Base-by-base conservation (phyloP, 2,113 vertebrate genomes). In the Danionella cerebrum region DNA sequence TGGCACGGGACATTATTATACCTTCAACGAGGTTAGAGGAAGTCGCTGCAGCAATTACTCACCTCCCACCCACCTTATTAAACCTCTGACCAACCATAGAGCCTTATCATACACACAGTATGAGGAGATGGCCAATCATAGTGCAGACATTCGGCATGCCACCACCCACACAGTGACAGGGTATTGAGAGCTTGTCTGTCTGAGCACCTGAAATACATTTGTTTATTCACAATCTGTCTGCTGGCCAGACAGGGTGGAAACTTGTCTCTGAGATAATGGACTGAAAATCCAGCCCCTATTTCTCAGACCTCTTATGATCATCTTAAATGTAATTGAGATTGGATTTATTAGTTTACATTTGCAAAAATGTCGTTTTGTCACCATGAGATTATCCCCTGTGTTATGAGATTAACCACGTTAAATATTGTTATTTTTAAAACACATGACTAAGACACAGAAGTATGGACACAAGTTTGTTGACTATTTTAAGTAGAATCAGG, bases 51-150 rank as follows among this genome's bases (percentile, higher is more conserved):
- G 86, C 86, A 89, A 90, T 90, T 89, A 89, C 87, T 88, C 87
- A 89, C 87, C 87, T 89, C 89, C 89, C 86, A 89, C 89, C 57
- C 79, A 84, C 83, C 89, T 88, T 80, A 88, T 90, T 89, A 90
- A 90, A 87, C 87, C 80, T 79, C 82, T 87, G 87, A 87, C 87
- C 87, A 89, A 89, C 85, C 82, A 84, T 75, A 78, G 78, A 79
- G 76, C 74, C 74, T 79, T 79, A 80, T 79, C 82, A 71, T 70
- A 79, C 78, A 80, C 83, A 79, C 82, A 78, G 79, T 67, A 50
- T 62, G 22, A 74, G 71, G 67, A 65, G 82, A 36, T 67, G 84
- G 80, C 86, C 85, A 83, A 84, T 86, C 84, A 72, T 76, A 76
- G 65, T 69, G 78, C 74, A 75, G 78, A 73, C 79, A 75, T 57